These are phyloP conservation scores for Anthopleura sola DNA, from an alignment of 64 coral and sea anemone genomes.

Conservation along the genomic window DNA sequence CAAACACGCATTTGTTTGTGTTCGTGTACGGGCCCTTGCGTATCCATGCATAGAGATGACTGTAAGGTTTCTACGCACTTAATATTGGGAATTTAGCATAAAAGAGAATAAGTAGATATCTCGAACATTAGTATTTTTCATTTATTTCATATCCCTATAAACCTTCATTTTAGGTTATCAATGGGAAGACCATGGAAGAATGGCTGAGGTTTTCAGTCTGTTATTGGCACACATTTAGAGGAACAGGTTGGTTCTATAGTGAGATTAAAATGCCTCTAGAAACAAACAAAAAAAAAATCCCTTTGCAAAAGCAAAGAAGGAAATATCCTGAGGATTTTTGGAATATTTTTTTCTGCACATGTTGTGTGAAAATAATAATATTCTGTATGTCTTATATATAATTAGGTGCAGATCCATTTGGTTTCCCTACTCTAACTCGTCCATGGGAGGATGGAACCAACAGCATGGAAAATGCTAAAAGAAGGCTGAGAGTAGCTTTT, in stretches of 20 bases:
- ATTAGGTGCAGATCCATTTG: constrained; percentile 86
- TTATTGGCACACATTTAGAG: constrained; percentile 94
- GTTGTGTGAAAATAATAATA: no score
- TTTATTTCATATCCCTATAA: no score
- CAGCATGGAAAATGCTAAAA: constrained; percentile 87
- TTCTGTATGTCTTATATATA: not conserved
- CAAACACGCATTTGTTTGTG: not conserved
- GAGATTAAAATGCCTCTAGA: no score
- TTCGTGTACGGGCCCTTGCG: not conserved
- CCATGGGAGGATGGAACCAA: constrained; percentile 89
- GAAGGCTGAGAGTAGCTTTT: constrained; percentile 76
- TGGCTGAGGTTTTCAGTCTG: constrained; percentile 92
- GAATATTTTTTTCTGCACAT: no score
- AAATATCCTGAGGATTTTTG: no score
- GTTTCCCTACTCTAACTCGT: constrained; percentile 77
- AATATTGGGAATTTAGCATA: not conserved
- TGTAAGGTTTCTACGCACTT: not conserved
- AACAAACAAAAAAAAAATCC: not conserved
- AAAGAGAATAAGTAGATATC: not conserved
- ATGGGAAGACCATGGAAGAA: constrained; percentile 90
- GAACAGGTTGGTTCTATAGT: constrained; percentile 65
- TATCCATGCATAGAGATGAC: not conserved
- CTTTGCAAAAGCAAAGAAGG: no score
- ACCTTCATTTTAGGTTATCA: constrained; percentile 39
- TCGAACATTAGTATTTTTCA: no score